phyloP scores from a whole-genome alignment of 2,113 vertebrate species.

The Indri indri region DNA sequence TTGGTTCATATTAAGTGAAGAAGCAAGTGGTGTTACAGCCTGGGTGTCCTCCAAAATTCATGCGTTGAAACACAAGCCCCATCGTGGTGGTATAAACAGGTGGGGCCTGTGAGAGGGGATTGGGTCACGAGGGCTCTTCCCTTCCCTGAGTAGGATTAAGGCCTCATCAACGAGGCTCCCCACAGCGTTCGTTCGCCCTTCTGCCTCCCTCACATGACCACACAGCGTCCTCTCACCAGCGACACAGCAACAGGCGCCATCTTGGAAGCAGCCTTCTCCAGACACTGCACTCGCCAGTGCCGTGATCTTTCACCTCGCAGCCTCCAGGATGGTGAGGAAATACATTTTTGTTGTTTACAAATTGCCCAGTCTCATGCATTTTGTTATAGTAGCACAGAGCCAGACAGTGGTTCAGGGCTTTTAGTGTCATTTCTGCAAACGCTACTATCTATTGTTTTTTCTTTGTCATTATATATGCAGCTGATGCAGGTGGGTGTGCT shows the following conservation, averaged over 20 bases:
- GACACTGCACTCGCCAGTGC: neutral
- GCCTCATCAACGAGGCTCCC: neutral
- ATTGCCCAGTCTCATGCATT: neutral
- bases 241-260: neutral
- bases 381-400: neutral
- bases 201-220: neutral
- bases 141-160: neutral
- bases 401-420: neutral
- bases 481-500: too few species aligned
- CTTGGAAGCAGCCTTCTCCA: neutral
- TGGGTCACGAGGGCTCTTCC: neutral
- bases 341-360: neutral
- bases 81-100: neutral
- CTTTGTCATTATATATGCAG: neutral
- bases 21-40: neutral
- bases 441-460: too few species aligned
- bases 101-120: too few species aligned
- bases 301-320: neutral
- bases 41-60: neutral
- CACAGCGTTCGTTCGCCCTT: neutral
- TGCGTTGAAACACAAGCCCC: neutral
- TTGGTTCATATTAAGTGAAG: neutral
- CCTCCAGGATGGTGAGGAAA: neutral
- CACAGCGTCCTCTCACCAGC: too few species aligned
- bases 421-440: neutral